phyloP scores from a whole-genome alignment of 1,140 invertebrate species.

The Sminthurinus signatus region DNA sequence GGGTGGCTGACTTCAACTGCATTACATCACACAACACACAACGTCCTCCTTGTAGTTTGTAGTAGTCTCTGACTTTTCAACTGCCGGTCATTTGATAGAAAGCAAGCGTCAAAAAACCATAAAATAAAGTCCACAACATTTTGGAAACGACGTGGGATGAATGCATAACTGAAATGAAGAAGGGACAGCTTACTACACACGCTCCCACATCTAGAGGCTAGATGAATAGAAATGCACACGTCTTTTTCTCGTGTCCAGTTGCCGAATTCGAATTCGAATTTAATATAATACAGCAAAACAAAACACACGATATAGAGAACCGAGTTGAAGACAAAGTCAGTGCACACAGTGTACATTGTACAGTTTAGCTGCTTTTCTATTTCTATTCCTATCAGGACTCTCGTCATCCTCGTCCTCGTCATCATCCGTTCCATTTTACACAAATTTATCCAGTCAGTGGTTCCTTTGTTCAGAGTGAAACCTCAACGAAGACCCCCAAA shows the following conservation, averaged over 20 bases:
- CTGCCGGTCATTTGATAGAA: conserved; percentile 14
- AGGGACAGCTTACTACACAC: too few relatives aligned
- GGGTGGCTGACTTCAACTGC: conserved; percentile 7
- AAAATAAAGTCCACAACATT: conserved; percentile 28
- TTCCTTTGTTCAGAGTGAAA: conserved; percentile 22
- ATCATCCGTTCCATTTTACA: conserved; percentile 16
- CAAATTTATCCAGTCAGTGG: conserved; percentile 22
- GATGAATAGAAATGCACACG: too few relatives aligned
- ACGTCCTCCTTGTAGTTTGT: too few relatives aligned
- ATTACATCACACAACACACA: conserved; percentile 2
- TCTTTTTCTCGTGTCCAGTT: too few relatives aligned
- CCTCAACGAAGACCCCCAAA: conserved; percentile 21
- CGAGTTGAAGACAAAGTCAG: not conserved
- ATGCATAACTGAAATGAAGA: conserved; percentile 9
- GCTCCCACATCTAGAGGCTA: not conserved
- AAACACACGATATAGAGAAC: conserved; percentile 3
- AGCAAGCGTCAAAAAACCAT: conserved; percentile 24
- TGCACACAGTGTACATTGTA: not conserved
- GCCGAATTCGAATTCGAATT: not conserved
- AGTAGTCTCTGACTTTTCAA: not conserved
- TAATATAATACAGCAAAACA: not conserved
- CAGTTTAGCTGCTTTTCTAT: too few relatives aligned
- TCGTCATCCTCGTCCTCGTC: too few relatives aligned
- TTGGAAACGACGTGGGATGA: conserved; percentile 19
- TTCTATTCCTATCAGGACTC: conserved; percentile 12